Evolutionary conservation across 2,113 vertebrate genomes (phyloP).

Genomic region (Percina caprodes): DNA sequence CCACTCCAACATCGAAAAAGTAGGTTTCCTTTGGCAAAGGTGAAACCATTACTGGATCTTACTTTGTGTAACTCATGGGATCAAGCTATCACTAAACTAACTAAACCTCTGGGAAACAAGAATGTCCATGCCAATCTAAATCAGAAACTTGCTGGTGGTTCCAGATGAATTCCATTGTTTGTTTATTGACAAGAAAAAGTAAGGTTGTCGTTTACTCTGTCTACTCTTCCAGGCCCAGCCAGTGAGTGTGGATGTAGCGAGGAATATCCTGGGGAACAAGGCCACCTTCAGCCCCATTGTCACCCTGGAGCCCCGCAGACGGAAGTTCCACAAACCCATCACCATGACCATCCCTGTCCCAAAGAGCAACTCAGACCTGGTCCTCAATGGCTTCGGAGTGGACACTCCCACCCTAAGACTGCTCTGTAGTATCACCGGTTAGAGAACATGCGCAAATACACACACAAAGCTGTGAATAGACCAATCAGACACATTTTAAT

Average conservation of each 20-base stretch:
- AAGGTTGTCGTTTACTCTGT: not conserved
- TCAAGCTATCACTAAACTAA: not conserved
- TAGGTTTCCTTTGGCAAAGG: not conserved
- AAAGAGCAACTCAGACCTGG: constrained; percentile 88
- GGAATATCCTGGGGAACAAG: constrained; percentile 95
- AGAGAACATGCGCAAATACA: constrained; percentile 34
- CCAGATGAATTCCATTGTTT: not conserved
- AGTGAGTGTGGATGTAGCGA: constrained; percentile 89
- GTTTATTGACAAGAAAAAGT: not conserved
- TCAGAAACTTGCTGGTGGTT: not conserved
- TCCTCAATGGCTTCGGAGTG: constrained; percentile 90
- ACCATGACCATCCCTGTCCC: constrained; percentile 98
- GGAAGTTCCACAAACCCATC: constrained; percentile 99
- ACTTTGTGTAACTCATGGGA: not conserved
- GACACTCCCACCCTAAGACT: constrained; percentile 93
- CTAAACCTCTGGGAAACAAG: not conserved
- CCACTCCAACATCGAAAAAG: not conserved
- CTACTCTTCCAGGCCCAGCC: constrained; percentile 89
- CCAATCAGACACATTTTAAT: not conserved
- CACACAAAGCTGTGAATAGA: not conserved
- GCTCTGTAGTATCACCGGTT: constrained; percentile 98
- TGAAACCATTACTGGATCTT: not conserved
- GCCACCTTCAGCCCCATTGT: constrained; percentile 98
- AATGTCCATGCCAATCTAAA: not conserved
- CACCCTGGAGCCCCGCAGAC: constrained; percentile 94